A percentile compares a stretch with the other conserved stretches of the same genome.
Conservation (phyloP, 2,888 invertebrate species). For the Drosophila neotestacea region DNA sequence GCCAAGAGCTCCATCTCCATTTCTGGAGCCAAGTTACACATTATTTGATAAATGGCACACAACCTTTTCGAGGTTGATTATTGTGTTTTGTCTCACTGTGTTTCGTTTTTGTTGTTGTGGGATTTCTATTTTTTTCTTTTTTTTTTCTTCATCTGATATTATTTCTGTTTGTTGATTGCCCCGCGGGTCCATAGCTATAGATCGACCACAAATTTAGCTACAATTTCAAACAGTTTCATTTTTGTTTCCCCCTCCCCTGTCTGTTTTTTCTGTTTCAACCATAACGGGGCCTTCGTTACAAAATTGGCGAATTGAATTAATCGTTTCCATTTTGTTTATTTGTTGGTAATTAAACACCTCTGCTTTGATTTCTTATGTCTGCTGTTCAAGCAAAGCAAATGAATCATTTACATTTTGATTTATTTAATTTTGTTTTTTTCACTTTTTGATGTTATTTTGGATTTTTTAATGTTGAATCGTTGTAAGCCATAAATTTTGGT, state of each 20-base stretch:
- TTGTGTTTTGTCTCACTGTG: constrained; percentile 78
- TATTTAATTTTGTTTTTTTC: constrained; percentile 1
- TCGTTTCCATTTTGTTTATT: constrained; percentile 82
- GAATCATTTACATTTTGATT: constrained; percentile 75
- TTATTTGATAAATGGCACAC: constrained; percentile 82
- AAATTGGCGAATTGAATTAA: constrained; percentile 82
- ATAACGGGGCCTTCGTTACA: constrained; percentile 74
- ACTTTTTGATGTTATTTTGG: constrained; percentile 9
- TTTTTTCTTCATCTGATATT: constrained; percentile 36
- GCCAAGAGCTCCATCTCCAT: constrained; percentile 59
- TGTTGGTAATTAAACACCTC: constrained; percentile 83
- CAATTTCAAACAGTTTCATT: constrained; percentile 72
- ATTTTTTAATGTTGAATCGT: constrained; percentile 77
- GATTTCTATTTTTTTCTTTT: constrained; percentile 57
- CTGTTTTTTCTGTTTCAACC: constrained; percentile 45
- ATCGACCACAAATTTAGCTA: constrained; percentile 76
- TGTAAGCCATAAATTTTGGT: constrained; percentile 75
- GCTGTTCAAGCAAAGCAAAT: constrained; percentile 70
- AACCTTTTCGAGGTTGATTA: constrained; percentile 83
- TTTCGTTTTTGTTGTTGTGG: constrained; percentile 33
- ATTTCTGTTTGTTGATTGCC: constrained; percentile 59
- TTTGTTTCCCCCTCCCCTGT: constrained; percentile 15
- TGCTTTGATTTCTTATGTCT: constrained; percentile 78
- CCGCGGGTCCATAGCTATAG: constrained; percentile 51
- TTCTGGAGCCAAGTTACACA: constrained; percentile 73